Base-by-base conservation (phyloP, 2,797 vertebrate genomes). In the Sebastes vulpes region DNA sequence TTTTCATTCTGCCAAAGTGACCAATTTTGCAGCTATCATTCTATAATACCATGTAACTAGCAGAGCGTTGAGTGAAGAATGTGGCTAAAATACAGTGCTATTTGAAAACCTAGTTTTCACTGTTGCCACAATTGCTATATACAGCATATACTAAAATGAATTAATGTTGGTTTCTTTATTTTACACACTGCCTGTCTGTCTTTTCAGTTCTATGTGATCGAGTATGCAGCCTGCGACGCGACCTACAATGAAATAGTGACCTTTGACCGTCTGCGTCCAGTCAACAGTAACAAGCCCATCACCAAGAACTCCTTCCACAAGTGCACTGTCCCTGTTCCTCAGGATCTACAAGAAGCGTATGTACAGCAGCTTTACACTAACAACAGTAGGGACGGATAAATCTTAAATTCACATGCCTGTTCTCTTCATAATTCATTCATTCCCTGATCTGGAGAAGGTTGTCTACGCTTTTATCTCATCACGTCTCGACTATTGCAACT, bases 221-320 rank as follows among this genome's bases (percentile, higher is more conserved):
- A 99, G 91, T 99, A 99, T 32, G 99, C 99, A 75, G 98, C 98
- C 79, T 99, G 98, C 84, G 98, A 99, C 61, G 98, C 98, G 87
- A 99, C 98, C 68, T 99, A 99, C 95, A 99, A 99, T 31, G 98
- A 99, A 95, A 99, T 99, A 4, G 98, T 99, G 85, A 99, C 98
- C 70, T 99, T 98, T 1, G 98, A 99, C 78, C 97, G 98, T 67
- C 97, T 99, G 87, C 97, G 99, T 75, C 98, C 97, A 65, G 96
- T 99, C 90, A 99, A 99, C 95, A 93, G 97, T 64, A 99, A 98
- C 91, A 98, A 98, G 96, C 95, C 97, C 67, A 96, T 99, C 91
- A 97, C 97, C 81, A 97, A 98, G 94, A 97, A 97, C 94, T 97
- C 97, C 31, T 99, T 99, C 89, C 96, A 97, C 95, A 99, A 98